phyloP scores from a whole-genome alignment of 2,113 vertebrate genomes.

The Ammospiza caudacuta region DNA sequence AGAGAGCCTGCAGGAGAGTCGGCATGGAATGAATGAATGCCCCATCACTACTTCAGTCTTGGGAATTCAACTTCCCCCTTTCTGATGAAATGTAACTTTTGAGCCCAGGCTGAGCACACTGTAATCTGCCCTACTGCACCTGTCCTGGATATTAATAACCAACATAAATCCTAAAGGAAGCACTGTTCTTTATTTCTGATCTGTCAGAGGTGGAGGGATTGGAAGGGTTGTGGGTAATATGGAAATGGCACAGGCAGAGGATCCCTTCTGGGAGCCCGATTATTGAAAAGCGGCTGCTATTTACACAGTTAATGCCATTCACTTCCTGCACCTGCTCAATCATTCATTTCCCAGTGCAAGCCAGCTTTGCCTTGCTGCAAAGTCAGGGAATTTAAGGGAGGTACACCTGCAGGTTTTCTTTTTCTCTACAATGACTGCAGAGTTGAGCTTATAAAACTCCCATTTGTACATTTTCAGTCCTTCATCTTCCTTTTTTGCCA shows the following conservation, averaged over 20 bases:
- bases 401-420: conserved; percentile 27
- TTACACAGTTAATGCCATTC: conserved; percentile 57
- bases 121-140: neutral
- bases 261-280: conserved; percentile 31
- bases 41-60: neutral
- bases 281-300: conserved; percentile 64
- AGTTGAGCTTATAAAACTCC: neutral
- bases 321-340: conserved; percentile 48
- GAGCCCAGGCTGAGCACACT: neutral
- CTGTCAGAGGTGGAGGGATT: neutral
- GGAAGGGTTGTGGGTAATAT: neutral
- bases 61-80: neutral
- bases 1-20: neutral
- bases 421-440: neutral
- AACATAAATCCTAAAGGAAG: conserved; percentile 5
- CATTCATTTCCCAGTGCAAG: conserved; percentile 39
- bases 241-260: conserved; percentile 10
- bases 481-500: neutral
- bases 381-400: conserved; percentile 23
- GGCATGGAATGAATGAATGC: neutral
- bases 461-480: neutral
- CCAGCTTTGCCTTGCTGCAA: conserved; percentile 20
- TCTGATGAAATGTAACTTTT: neutral
- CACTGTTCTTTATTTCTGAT: neutral
- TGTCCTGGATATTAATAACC: neutral